Evolutionary conservation across 1,140 invertebrate species (phyloP).

Genomic region (Brachionus plicatilis): DNA sequence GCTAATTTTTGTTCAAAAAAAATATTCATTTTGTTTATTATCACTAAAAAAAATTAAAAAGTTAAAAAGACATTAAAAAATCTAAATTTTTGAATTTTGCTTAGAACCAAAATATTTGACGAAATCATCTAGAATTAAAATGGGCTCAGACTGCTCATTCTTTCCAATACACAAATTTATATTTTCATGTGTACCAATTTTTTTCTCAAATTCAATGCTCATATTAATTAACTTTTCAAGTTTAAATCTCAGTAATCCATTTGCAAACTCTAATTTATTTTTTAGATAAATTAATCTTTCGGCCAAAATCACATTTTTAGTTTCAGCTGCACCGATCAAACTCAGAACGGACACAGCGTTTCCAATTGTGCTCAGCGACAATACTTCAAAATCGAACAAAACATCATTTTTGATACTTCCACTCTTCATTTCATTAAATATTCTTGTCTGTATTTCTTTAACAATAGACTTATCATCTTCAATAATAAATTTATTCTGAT

Average conservation of each 20-base stretch:
- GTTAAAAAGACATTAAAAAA: background rate
- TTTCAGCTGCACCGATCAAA: background rate
- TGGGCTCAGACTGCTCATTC: background rate
- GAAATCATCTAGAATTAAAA: background rate
- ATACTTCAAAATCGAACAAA: conserved; percentile 26
- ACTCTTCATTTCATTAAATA: conserved; percentile 23
- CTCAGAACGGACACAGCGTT: conserved; percentile 1
- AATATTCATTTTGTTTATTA: no score
- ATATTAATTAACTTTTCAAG: background rate
- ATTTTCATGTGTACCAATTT: background rate
- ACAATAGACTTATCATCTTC: background rate
- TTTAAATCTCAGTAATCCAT: background rate
- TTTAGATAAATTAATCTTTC: background rate
- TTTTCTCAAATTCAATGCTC: background rate
- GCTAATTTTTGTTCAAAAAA: no score
- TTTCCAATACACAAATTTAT: background rate
- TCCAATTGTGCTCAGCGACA: background rate
- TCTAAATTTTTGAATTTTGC: background rate
- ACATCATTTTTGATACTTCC: background rate
- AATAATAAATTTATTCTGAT: background rate
- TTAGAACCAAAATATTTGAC: background rate
- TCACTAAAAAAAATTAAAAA: background rate
- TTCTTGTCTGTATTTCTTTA: background rate
- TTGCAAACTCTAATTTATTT: background rate
- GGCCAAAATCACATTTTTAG: background rate